Conservation (phyloP, 2,113 vertebrate genomes). For the Aphyosemion australe region DNA sequence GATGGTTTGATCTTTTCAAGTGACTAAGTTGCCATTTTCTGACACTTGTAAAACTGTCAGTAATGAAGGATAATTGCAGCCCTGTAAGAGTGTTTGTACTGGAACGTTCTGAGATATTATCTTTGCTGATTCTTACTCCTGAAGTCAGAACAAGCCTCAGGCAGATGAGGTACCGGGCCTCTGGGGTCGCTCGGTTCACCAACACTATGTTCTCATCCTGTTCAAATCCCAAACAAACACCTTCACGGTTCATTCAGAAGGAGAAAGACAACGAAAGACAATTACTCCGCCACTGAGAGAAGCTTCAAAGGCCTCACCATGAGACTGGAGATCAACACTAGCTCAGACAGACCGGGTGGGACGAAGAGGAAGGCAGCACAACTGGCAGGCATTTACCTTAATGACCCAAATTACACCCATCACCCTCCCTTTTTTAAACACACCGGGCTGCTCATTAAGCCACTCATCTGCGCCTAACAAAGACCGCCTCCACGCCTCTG, state of each 20-base stretch:
- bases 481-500: slow-evolving; percentile 37
- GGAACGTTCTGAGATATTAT: neutral
- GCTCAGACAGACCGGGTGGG: slow-evolving; percentile 18
- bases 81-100: neutral
- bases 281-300: slow-evolving; percentile 46
- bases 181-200: slow-evolving; percentile 28
- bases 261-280: slow-evolving; percentile 20
- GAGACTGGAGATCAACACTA: neutral
- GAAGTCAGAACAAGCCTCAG: slow-evolving; percentile 20
- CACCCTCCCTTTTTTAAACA: slow-evolving; percentile 45
- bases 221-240: slow-evolving; percentile 40
- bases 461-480: slow-evolving; percentile 60
- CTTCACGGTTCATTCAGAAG: slow-evolving; percentile 29
- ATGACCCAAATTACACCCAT: slow-evolving; percentile 62
- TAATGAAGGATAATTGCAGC: neutral
- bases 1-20: neutral
- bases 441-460: slow-evolving; percentile 56
- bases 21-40: neutral
- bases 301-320: slow-evolving; percentile 54
- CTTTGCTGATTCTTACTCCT: slow-evolving; percentile 11
- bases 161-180: slow-evolving; percentile 13
- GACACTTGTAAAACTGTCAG: neutral
- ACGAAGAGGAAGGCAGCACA: slow-evolving; percentile 47
- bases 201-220: slow-evolving; percentile 10
- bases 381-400: slow-evolving; percentile 65